A percentile compares a stretch with the other conserved stretches of the same genome.
Evolutionary conservation across 2,888 invertebrate genomes (phyloP).

Genomic region (Lacanobia wlatinum): DNA sequence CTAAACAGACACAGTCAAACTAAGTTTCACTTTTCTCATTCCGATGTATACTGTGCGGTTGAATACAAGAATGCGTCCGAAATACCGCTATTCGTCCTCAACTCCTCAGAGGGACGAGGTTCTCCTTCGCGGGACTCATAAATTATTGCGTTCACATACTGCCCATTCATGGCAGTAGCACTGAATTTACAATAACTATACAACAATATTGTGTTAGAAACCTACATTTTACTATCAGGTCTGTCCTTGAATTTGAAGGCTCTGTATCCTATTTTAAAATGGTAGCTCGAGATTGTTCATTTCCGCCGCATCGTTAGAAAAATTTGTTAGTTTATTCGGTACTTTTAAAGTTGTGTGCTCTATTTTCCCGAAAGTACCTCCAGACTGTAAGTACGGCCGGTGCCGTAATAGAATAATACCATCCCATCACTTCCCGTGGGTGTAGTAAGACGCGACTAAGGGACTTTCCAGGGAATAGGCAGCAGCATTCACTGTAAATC

Average conservation of each 20-base stretch:
- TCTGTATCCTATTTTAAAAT: constrained; percentile 7
- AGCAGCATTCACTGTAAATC: no score
- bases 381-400: no score
- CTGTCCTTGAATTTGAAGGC: constrained; percentile 8
- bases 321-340: no score
- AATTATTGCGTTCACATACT: constrained; percentile 61
- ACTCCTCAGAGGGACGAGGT: constrained; percentile 65
- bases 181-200: constrained; percentile 43
- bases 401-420: no score
- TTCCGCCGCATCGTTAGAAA: no score
- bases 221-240: constrained; percentile 43
- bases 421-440: no score
- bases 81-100: constrained; percentile 77
- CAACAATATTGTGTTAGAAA: constrained; percentile 49
- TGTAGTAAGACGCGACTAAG: no score
- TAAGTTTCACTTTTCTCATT: constrained; percentile 56
- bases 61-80: constrained; percentile 73
- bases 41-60: constrained; percentile 41
- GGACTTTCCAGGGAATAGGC: no score
- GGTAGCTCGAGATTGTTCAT: background rate
- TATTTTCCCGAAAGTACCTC: no score
- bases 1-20: constrained; percentile 11
- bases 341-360: no score
- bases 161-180: constrained; percentile 54
- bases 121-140: constrained; percentile 63